phyloP scores from a whole-genome alignment of 2,113 vertebrate genomes.

The Probosciger aterrimus region DNA sequence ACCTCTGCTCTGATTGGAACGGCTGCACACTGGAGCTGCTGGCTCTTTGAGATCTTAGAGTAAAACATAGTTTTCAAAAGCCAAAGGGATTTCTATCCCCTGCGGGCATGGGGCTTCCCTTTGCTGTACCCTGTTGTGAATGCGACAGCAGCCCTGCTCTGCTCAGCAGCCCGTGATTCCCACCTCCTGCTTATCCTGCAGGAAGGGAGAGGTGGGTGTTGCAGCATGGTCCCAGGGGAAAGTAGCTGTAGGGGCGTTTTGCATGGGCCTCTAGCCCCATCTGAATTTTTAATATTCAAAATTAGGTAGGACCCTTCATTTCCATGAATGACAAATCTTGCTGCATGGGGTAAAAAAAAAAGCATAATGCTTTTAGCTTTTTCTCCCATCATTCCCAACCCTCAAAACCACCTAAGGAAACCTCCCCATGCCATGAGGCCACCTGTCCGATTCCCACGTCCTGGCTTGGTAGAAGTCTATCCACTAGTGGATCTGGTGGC shows the following conservation, averaged over 20 bases:
- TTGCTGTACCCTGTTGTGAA: not conserved
- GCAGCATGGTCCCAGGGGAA: not conserved
- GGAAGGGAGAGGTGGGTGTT: not conserved
- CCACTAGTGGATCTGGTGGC: not conserved
- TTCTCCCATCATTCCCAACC: not conserved
- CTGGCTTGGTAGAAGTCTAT: not conserved
- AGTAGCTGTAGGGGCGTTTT: not conserved
- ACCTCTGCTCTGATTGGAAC: not conserved
- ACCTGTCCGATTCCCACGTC: accelerated
- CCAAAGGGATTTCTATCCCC: not conserved
- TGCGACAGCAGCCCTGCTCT: not conserved
- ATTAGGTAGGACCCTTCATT: not conserved
- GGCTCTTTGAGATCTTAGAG: not conserved
- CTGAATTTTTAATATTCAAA: not conserved
- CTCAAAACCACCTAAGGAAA: not conserved
- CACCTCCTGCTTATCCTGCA: not conserved
- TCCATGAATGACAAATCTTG: not conserved
- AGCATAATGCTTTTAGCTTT: not conserved
- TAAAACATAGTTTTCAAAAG: not conserved
- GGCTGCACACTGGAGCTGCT: not conserved
- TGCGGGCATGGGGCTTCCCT: not conserved
- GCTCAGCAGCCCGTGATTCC: not conserved
- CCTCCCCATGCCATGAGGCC: not conserved
- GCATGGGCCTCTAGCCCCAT: not conserved
- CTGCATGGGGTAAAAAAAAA: accelerated